Percentiles rank a stretch among this genome's conserved stretches.
phyloP scores from a whole-genome alignment of 2,113 vertebrate genomes.

The Empidonax alnorum region DNA sequence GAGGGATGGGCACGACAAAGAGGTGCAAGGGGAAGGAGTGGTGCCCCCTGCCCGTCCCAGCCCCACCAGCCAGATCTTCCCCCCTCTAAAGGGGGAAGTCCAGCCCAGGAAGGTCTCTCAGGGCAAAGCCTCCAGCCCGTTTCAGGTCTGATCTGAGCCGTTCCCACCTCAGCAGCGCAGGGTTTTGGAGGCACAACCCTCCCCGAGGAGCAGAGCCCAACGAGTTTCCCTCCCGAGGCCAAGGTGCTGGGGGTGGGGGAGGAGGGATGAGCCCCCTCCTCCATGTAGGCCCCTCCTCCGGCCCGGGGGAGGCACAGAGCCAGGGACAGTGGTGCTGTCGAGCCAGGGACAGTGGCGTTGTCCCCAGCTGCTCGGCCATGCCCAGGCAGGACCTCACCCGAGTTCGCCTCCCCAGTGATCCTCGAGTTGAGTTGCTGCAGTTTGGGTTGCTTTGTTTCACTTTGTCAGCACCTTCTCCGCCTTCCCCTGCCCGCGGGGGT shows the following conservation, averaged over 20 bases:
- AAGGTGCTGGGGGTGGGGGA: not conserved
- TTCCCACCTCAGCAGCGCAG: fast-evolving
- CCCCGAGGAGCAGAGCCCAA: not conserved
- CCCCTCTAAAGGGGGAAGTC: not conserved
- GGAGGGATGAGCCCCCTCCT: not conserved
- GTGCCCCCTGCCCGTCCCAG: too few species aligned
- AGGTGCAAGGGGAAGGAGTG: fast-evolving
- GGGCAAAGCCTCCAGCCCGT: not conserved
- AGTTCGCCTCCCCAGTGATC: not conserved
- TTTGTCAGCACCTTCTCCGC: not conserved
- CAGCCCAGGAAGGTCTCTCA: fast-evolving
- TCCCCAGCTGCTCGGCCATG: not conserved
- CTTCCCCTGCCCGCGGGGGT: too few species aligned
- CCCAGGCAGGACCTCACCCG: not conserved
- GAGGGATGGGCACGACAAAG: too few species aligned
- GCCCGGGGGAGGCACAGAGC: fast-evolving
- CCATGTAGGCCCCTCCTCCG: too few species aligned
- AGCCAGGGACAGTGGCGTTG: fast-evolving
- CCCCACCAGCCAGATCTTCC: not conserved
- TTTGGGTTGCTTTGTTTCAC: not conserved
- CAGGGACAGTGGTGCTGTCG: too few species aligned
- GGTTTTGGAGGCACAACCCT: not conserved
- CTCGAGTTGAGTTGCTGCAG: fast-evolving
- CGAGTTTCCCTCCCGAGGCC: fast-evolving
- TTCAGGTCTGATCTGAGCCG: not conserved